These are phyloP conservation scores for Noctua janthina DNA, from an alignment of 2,888 invertebrate genomes.

Conservation along the genomic window DNA sequence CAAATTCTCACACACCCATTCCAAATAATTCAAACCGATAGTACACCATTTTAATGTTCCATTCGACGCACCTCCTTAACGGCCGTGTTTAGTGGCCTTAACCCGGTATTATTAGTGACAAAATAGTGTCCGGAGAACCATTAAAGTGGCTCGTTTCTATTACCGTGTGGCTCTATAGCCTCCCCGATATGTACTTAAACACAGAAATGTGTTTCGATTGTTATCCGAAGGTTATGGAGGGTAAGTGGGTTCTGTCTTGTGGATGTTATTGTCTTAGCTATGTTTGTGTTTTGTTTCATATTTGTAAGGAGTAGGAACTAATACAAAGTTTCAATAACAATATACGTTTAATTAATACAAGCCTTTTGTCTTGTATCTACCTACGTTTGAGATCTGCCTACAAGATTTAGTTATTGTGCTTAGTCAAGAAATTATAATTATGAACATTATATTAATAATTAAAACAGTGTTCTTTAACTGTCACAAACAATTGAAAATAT, in stretches of 20 bases:
- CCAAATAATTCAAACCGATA: constrained; percentile 36
- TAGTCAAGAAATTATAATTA: neutral
- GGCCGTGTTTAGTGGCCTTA: constrained; percentile 72
- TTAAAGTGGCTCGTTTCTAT: constrained; percentile 71
- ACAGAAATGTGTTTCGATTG: constrained; percentile 64
- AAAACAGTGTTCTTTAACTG: no score
- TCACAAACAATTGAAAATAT: neutral
- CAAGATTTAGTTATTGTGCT: neutral
- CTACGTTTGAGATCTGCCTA: neutral
- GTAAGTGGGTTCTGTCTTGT: constrained; percentile 46
- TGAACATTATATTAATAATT: neutral
- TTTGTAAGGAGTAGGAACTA: neutral
- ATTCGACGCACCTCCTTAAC: constrained; percentile 60
- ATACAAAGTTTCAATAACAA: constrained; percentile 2
- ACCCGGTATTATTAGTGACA: constrained; percentile 72
- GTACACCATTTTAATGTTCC: constrained; percentile 56
- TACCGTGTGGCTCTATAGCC: constrained; percentile 63
- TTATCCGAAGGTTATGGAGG: constrained; percentile 56
- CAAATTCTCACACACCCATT: neutral
- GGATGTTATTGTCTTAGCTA: constrained; percentile 5
- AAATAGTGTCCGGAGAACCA: constrained; percentile 72
- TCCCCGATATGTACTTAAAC: constrained; percentile 61
- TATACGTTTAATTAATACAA: neutral
- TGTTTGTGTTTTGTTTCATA: constrained; percentile 20
- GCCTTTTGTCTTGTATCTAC: neutral